These are phyloP conservation scores for Thunnus albacares DNA, from an alignment of 2,797 vertebrate species.

Conservation along the genomic window DNA sequence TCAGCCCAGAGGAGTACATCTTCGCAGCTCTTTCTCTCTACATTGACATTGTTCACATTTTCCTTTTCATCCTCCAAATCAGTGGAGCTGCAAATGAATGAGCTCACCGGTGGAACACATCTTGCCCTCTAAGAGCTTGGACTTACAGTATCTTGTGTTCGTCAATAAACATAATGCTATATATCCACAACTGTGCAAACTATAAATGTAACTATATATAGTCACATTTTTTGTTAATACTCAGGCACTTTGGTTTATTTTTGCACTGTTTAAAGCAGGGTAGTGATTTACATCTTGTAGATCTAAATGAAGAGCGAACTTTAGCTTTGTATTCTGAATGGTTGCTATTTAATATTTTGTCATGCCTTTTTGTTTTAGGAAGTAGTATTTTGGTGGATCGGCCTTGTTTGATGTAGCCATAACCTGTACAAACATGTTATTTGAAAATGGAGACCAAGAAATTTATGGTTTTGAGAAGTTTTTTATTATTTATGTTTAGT, in stretches of 20 bases:
- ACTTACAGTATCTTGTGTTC: constrained; percentile 3
- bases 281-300: constrained; percentile 7
- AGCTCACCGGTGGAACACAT: neutral
- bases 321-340: constrained; percentile 10
- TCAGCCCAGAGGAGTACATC: constrained; percentile 96
- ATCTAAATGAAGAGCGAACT: constrained; percentile 25
- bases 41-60: constrained; percentile 94
- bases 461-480: constrained; percentile 13
- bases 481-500: constrained; percentile 42
- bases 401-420: neutral
- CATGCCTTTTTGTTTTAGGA: neutral
- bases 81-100: constrained; percentile 83
- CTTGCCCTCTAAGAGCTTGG: neutral
- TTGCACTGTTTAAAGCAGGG: constrained; percentile 24
- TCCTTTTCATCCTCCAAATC: constrained; percentile 92
- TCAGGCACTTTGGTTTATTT: constrained; percentile 57
- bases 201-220: neutral
- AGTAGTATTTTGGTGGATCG: neutral
- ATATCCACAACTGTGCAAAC: constrained; percentile 10
- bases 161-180: neutral
- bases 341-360: constrained; percentile 16
- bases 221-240: constrained; percentile 49
- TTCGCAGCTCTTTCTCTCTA: constrained; percentile 95
- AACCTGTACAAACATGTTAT: neutral
- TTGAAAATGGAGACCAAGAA: constrained; percentile 1